Percentiles rank a stretch among this genome's conserved stretches.
These are phyloP conservation scores for Hemitrygon akajei DNA, from an alignment of 2,797 vertebrate species.

Conservation along the genomic window DNA sequence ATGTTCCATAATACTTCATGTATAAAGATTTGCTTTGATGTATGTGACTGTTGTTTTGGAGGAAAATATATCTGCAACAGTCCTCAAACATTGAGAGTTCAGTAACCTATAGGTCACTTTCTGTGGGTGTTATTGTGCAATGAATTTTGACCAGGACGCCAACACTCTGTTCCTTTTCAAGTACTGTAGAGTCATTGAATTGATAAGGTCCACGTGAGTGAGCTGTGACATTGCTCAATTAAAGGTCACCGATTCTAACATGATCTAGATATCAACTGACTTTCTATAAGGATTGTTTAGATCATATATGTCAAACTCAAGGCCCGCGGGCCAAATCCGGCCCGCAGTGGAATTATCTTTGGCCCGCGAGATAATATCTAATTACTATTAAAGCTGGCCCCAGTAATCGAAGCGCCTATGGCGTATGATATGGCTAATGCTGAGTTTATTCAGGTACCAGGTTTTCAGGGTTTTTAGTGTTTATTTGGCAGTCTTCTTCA, in stretches of 20 bases:
- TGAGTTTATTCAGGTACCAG: no score
- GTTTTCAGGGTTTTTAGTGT: no score
- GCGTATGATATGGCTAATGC: no score
- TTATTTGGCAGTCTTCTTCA: no score
- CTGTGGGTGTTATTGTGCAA: neutral
- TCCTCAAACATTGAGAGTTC: neutral
- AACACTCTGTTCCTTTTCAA: constrained; percentile 10
- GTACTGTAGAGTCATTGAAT: neutral
- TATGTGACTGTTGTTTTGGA: neutral
- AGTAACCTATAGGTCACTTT: neutral
- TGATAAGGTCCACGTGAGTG: neutral
- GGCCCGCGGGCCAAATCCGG: no score
- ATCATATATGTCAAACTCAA: no score
- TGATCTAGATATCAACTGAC: neutral
- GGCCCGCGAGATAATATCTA: no score
- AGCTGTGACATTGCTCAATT: neutral
- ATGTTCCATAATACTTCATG: neutral
- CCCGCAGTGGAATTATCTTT: no score
- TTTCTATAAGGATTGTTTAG: neutral
- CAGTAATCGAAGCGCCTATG: no score
- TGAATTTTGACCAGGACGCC: neutral
- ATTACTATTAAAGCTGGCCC: no score
- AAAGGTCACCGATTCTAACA: neutral
- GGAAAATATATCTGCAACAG: neutral
- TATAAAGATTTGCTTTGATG: neutral